Base-by-base conservation (phyloP, 1,140 invertebrate genomes). In the Eupeodes corollae region DNA sequence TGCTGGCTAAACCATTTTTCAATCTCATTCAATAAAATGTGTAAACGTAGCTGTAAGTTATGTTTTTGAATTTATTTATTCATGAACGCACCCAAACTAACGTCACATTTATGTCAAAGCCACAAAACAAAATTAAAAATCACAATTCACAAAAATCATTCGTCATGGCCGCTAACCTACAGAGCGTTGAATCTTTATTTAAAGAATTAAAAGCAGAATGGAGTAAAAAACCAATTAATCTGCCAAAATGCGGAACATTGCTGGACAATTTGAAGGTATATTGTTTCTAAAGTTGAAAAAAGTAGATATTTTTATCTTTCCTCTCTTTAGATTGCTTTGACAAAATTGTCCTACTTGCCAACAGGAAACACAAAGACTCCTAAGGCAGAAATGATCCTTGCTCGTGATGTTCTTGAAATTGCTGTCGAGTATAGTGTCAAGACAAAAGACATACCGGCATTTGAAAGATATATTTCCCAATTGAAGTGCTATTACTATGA, bases 401-500 rank as follows among this genome's bases (percentile, higher is more conserved):
- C 91, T 6, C 75, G 91, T 58, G 90, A 96, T 70, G 83, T 93
- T 49, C 72, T 98, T 30, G 94, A 98, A 79, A 92, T 97, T 57
- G 94, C 93, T 51, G 92, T 91, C 26, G 88, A 94, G 71, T 94
- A 88, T 80, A 92, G 91, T 54, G 93, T 98, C 51, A 83, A 84
- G 19, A 81, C 75, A 18, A 85, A 90, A 70, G 88, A 98, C 73
- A 91, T 96, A 47, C 88, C 89, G 53, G 82, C 90, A 1, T 98
- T 98, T 72, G 93, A 98, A 68, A 76, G 92, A 61, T 96, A 93
- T 55, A 92, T 97, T 81, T 88, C 92, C 15, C 94, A 98, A 70
- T 69, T 98, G 16, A 98, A 98, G 71, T 91, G 88, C 66, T 98
- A 98, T 63, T 98, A 98, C 69, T 89, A 95, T 67, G 93, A 98